Evolutionary conservation across 1,140 invertebrate genomes (phyloP), one percentile per base, ranked within the genome.

Genomic region (Antheraea pernyi): DNA sequence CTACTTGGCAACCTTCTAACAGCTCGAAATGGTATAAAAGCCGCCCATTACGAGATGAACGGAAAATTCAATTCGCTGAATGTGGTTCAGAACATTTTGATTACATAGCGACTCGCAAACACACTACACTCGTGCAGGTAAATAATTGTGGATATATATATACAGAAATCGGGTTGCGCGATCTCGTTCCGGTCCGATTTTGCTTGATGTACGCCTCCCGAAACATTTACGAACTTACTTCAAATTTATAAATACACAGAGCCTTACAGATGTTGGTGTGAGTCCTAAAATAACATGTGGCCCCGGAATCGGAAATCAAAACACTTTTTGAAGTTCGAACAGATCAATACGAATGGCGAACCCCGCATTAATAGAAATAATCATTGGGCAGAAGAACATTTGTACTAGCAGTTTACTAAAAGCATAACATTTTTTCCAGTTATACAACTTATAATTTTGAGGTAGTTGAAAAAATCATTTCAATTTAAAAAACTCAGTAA

Each of bases 1-100:
- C 60, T 70, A 60, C 60, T 74, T 53, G 39, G 59, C 22, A 63
- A 67, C 69, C 62, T 69, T 66, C 71, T 42, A 65, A 65, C 69
- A 60, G 46, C 16, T 72, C 39, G 30, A 63, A 70, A 66, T 60
- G 59, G 73, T 61, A 76, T 73, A 76, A 73, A 73, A 71, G 74
- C 69, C 70, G 48, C 59, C 73, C 76, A 77, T 77, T 77, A 77
- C 73, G 68, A 75, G 73, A 77, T 77, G 76, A 74, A 74, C 70
- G 59, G 68, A 75, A 75, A 71, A 74, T 77, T 70, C 72, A 77
- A 74, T 74, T 69, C 75, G 59, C 61, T 63, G 70, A 71, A 77
- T 77, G 68, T 71, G 74, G 74, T 74, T 70, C 72, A 72, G 68
- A 70, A 74, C 68, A 70, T 75, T 77, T 77, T 77, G 75, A 77